Base-by-base conservation (phyloP, 30 jellyfish, hydroid and myxozoan genomes). In the Catostylus mosaicus region DNA sequence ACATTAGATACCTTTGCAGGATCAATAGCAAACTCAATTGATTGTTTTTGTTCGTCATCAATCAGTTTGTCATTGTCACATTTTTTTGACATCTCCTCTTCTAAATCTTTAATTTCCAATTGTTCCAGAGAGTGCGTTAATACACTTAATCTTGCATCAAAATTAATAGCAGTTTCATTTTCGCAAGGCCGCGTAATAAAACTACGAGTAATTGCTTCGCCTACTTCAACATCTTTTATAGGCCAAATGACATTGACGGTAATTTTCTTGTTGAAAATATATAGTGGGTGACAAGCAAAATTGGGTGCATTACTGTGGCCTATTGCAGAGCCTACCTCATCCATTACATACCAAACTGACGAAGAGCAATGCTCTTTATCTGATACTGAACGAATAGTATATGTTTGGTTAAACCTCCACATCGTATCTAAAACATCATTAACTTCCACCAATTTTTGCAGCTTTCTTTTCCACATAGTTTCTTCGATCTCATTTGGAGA, bases 391-490 rank as follows among this genome's bases (percentile, higher is more conserved):
- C 77, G 51, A 2, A 86, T 46, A 30, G 82, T 12, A 67, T 91
- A 84, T 6, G 96, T 91, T 48, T 91, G 98, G 71, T 85, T 91
- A 75, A 22, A 73, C n/a, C 30, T 54, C 98, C 98, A 91, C 98
- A 91, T 91, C 2, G 77, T 46, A 67, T 91, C 98, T 4, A 91
- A 87, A 7, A 91, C 77, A 32, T 62, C 84, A 37, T 66, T 71
- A 11, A 51, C 38, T 48, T 79, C 86, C 11, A 80, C 68, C 30
- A 43, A 11, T 27, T 51, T 35, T 32, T 60, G 35, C 59, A 54
- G 33, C 14, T 76, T 60, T 19, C 73, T 63, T 24, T n/a, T 62
- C 96, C 96, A 91, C 6, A 87, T 70, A 22, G 67, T 59, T 30
- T 37, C 73, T 10, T 73, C 84, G 29, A 91, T 91, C 52, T 85